These are phyloP conservation scores for Chironomus striatipennis DNA, from an alignment of 1,140 invertebrate genomes.

Conservation along the genomic window DNA sequence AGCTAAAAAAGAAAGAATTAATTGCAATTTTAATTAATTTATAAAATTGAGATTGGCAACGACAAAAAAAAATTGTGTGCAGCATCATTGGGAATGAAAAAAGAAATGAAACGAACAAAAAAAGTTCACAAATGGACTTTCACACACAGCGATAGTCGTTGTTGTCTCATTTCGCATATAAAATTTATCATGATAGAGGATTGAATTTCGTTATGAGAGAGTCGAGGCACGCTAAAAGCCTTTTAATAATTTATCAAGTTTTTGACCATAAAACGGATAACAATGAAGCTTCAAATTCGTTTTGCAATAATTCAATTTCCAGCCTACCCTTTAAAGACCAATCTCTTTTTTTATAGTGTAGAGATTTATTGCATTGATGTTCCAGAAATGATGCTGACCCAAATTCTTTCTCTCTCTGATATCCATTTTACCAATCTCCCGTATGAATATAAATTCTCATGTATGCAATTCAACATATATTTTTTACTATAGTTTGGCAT, in stretches of 20 bases:
- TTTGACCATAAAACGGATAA: background rate
- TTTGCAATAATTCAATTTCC: conserved; percentile 14
- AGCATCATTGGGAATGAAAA: background rate
- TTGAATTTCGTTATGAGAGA: conserved; percentile 1
- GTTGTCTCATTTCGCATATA: background rate
- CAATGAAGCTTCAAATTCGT: conserved; percentile 12
- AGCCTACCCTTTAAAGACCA: background rate
- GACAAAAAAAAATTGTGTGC: background rate
- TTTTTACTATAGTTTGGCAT: background rate
- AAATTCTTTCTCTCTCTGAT: background rate
- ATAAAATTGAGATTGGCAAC: conserved; percentile 9
- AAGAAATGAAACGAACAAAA: too few relatives aligned
- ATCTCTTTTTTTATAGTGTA: background rate
- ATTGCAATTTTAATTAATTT: conserved; percentile 22
- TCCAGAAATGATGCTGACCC: conserved; percentile 5
- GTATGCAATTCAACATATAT: background rate
- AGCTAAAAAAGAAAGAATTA: background rate
- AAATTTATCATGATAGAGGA: conserved; percentile 9
- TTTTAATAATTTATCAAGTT: conserved; percentile 7
- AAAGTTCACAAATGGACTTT: conserved; percentile 7
- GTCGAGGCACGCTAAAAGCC: background rate
- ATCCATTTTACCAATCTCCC: background rate
- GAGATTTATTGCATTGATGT: conserved; percentile 8
- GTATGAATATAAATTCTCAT: background rate
- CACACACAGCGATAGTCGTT: background rate